phyloP scores from a whole-genome alignment of 2,797 vertebrate species.

The Silurus aristotelis region DNA sequence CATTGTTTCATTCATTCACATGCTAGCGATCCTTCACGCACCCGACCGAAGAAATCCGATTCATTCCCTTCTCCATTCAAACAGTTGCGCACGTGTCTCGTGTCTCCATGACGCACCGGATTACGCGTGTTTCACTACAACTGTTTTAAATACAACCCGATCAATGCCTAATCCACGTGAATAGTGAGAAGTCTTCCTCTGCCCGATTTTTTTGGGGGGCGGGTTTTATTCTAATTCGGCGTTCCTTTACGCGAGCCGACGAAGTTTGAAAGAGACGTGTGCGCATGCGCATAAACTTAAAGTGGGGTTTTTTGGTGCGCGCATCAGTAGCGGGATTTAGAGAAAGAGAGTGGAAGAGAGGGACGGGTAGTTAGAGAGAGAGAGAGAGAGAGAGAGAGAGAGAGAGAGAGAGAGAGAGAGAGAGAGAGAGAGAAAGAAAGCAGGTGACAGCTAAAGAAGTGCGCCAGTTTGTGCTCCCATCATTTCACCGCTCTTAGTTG shows the following conservation, averaged over 20 bases:
- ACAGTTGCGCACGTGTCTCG: not conserved
- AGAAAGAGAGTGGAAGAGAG: slow-evolving; percentile 47
- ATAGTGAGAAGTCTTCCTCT: not conserved
- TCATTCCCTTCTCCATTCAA: not conserved
- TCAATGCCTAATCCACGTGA: not conserved
- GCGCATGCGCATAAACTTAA: slow-evolving; percentile 14
- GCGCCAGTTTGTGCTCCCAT: slow-evolving; percentile 59
- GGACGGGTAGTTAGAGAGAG: not conserved
- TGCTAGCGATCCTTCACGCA: too few relatives aligned
- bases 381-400: slow-evolving; percentile 1
- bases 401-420: slow-evolving; percentile 43
- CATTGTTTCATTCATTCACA: not conserved
- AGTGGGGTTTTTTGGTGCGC: slow-evolving; percentile 44
- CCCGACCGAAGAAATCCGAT: not conserved
- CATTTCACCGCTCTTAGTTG: slow-evolving; percentile 42
- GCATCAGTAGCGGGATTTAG: slow-evolving; percentile 63
- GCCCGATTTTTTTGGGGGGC: not conserved
- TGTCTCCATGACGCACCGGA: not conserved
- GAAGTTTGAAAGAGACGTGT: not conserved
- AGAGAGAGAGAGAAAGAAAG: slow-evolving; percentile 65
- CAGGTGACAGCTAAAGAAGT: slow-evolving; percentile 72
- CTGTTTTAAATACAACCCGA: not conserved
- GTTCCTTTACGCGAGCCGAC: not conserved
- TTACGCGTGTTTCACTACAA: not conserved
- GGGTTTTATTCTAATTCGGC: not conserved